Evolutionary conservation across 2,888 invertebrate genomes (phyloP), one percentile per base, ranked within the genome.

Genomic region (Odontothrips loti): DNA sequence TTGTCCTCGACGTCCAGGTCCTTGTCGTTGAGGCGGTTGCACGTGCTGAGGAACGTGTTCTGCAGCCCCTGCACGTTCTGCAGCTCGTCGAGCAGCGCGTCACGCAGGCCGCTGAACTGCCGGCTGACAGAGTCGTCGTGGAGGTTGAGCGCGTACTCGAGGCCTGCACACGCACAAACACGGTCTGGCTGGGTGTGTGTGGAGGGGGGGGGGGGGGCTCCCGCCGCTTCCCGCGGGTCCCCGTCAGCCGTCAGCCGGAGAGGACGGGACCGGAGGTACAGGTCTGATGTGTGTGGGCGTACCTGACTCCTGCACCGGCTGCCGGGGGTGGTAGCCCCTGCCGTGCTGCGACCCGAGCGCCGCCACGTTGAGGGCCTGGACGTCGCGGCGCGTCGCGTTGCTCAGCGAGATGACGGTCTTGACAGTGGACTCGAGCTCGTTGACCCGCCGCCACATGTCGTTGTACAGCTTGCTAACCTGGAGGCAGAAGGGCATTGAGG

Each of bases 391-490:
- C 79, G 90, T 91, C 83, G 87, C 89, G 86, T 90, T 91, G 81
- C 89, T 88, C 82, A 89, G 87, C 0, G 88, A 87, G 82, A 89
- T 86, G 0, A 90, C 89, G 86, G 90, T 90, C 80, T 90, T 88
- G 85, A 90, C 87, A 83, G 89, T 85, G 0, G 88, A 86, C 83
- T 87, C 87, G 20, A 87, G 81, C 8, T 84, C 82, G 80, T 89
- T 85, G 0, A 90, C 88, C 17, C 90, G 88, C 81, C 90, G 90
- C 90, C 91, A 91, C 81, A 91, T 89, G 84, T 92, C 92, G 68
- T 90, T 89, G 85, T 91, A 91, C 85, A 92, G 91, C 83, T 92
- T 92, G 84, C 90, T 90, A 68, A 91, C 90, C 91, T 92, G 84
- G 81, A 12, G 68, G 68, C 68, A 75, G 27, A 12, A 6, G 23